Base-by-base conservation (phyloP, 35 echinoderm and acorn worm species). In the Lytechinus variegatus region DNA sequence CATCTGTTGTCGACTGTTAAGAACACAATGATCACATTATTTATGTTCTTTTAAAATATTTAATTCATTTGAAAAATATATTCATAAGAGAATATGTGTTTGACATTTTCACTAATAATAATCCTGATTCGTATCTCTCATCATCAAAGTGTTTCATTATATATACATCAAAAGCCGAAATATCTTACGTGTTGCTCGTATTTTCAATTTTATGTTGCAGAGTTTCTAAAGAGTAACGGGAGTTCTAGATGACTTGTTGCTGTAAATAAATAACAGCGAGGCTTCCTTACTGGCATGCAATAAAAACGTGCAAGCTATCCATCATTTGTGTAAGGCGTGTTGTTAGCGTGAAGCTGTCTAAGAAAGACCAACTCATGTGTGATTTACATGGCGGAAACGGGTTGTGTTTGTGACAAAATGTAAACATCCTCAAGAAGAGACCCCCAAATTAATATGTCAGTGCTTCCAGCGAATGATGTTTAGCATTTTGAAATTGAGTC, bases 391-490 rank as follows among this genome's bases (percentile, higher is more conserved):
- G 66, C 66, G 66, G 66, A 79, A 79, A 79, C 19, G 66, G 16
- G 66, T 24, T 79, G 66, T 79, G 66, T 79, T 79, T 79, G 66
- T 79, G 66, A 79, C 66, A 79, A 79, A 24, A 79, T 24, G n/a
- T 79, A 79, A 79, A 79, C 66, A 79, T 79, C 66, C 66, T 79
- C 66, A 24, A 16, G 19, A 16, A 24, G 16, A 16, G 7, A 24
- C 66, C 66, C 66, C 66, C 19, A 79, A 79, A 79, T 79, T 79
- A 79, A 79, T 79, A 79, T 79, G 66, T 79, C 66, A 79, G 66
- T 79, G 66, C 66, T 24, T 79, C 12, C 14, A 19, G 21, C 13
- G 66, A 79, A 79, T 79, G 66, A 79, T 79, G 66, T 16, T 79
- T 19, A 24, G 16, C 66, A 79, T 79, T 79, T 79, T 79, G 8